Evolutionary conservation across 2,797 vertebrate genomes (phyloP).

Genomic region (Crax fasciolata): DNA sequence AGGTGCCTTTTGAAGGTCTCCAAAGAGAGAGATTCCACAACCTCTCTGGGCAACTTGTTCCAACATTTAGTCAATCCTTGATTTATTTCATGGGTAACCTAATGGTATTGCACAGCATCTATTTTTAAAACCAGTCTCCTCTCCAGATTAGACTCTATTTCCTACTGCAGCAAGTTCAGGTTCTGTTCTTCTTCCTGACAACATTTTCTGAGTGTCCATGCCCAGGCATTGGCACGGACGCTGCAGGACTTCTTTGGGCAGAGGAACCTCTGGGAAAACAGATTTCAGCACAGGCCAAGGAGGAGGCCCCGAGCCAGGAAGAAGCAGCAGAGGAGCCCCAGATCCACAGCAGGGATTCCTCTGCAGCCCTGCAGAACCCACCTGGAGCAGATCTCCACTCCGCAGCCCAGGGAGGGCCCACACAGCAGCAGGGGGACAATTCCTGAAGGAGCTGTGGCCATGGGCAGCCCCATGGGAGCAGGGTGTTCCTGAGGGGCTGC

Average conservation of each 20-base stretch:
- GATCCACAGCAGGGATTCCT: neutral
- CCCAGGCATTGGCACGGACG: fast-evolving
- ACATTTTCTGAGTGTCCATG: fast-evolving
- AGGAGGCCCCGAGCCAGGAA: neutral
- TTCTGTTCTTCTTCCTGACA: neutral
- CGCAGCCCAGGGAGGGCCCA: neutral
- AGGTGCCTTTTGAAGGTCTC: too few relatives aligned
- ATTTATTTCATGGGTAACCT: neutral
- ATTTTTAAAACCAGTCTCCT: neutral
- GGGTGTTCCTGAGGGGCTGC: neutral
- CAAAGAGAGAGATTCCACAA: too few relatives aligned
- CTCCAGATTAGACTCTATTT: neutral
- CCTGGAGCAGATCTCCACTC: too few relatives aligned
- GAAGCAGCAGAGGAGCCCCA: neutral
- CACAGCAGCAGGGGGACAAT: neutral
- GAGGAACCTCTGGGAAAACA: too few relatives aligned
- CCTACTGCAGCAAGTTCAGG: neutral
- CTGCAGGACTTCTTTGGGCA: neutral
- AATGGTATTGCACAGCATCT: neutral
- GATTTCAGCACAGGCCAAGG: too few relatives aligned
- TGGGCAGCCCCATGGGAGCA: neutral
- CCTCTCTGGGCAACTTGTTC: too few relatives aligned
- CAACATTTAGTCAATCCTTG: neutral
- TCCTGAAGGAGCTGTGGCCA: neutral
- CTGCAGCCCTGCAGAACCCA: neutral